These are phyloP conservation scores for Tetragnatha montana DNA, from an alignment of 2,888 invertebrate species.

Conservation along the genomic window DNA sequence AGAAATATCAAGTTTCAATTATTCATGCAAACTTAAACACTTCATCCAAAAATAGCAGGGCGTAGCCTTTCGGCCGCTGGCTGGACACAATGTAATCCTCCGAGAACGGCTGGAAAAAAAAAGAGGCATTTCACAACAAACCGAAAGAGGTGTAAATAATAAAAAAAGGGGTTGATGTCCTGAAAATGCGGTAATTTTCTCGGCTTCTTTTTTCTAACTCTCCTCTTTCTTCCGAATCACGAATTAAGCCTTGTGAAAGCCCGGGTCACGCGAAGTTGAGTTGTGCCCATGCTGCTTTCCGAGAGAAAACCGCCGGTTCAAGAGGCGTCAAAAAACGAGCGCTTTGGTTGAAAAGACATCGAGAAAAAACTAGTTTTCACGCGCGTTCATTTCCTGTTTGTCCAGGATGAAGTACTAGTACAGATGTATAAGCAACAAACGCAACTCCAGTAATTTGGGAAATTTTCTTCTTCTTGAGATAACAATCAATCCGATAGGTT, in stretches of 20 bases:
- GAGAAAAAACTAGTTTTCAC: constrained; percentile 21
- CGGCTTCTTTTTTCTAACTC: background rate
- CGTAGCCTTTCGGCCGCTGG: constrained; percentile 16
- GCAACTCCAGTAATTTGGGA: background rate
- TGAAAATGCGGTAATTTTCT: constrained; percentile 47
- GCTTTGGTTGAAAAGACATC: constrained; percentile 2
- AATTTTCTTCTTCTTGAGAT: too few species aligned
- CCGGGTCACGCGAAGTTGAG: constrained; percentile 53
- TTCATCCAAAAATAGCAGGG: constrained; percentile 41
- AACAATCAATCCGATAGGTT: too few species aligned
- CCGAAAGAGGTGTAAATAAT: background rate
- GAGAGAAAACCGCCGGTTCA: background rate
- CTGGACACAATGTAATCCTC: too few species aligned
- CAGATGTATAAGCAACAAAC: too few species aligned
- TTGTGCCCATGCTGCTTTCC: background rate
- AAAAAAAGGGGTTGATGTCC: constrained; percentile 51
- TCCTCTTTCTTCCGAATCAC: constrained; percentile 42
- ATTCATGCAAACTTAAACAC: constrained; percentile 38
- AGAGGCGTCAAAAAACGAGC: constrained; percentile 30
- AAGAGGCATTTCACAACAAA: background rate
- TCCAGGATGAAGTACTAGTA: background rate
- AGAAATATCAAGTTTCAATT: constrained; percentile 23
- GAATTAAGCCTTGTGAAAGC: constrained; percentile 47
- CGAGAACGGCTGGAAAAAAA: background rate
- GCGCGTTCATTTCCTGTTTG: constrained; percentile 45